These are phyloP conservation scores for Aurelia sp. DNA, from an alignment of 30 jellyfish, hydroid and myxozoan genomes.

Conservation along the genomic window DNA sequence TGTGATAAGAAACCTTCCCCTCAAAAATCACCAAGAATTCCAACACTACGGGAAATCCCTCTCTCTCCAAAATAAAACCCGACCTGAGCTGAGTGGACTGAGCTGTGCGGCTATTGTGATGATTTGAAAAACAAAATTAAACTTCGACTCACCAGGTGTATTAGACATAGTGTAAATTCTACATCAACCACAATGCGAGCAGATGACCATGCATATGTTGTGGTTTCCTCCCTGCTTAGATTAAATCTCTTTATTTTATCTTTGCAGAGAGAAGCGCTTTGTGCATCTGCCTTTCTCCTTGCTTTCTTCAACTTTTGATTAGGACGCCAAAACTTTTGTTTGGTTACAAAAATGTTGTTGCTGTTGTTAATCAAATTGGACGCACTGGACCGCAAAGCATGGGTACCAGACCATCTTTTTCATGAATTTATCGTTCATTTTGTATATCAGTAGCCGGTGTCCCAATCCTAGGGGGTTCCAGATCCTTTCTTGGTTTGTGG, in stretches of 20 bases:
- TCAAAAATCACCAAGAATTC: no score
- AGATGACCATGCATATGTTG: conserved; percentile 46
- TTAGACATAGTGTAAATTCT: conserved; percentile 55
- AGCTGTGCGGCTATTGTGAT: no score
- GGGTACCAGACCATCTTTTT: no score
- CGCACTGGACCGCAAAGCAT: no score
- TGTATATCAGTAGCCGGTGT: no score
- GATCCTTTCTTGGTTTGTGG: no score
- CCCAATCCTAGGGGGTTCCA: no score
- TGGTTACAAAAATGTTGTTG: conserved; percentile 14
- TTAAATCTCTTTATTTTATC: not conserved
- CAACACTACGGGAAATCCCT: no score
- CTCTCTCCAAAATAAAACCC: no score
- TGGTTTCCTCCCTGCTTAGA: conserved; percentile 44
- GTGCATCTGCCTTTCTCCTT: conserved; percentile 23
- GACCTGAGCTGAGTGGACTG: no score
- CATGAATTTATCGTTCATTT: no score
- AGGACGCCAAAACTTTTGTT: conserved; percentile 69
- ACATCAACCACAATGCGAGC: conserved; percentile 39
- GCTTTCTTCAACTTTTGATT: conserved; percentile 14
- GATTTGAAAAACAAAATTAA: not conserved
- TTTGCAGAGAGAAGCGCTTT: not conserved
- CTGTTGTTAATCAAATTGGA: conserved; percentile 21
- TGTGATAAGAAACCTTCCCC: no score
- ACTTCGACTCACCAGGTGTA: conserved; percentile 47